Evolutionary conservation across 1,140 invertebrate genomes (phyloP), one percentile per base, ranked within the genome.

Genomic region (Schlechtendalia chinensis): DNA sequence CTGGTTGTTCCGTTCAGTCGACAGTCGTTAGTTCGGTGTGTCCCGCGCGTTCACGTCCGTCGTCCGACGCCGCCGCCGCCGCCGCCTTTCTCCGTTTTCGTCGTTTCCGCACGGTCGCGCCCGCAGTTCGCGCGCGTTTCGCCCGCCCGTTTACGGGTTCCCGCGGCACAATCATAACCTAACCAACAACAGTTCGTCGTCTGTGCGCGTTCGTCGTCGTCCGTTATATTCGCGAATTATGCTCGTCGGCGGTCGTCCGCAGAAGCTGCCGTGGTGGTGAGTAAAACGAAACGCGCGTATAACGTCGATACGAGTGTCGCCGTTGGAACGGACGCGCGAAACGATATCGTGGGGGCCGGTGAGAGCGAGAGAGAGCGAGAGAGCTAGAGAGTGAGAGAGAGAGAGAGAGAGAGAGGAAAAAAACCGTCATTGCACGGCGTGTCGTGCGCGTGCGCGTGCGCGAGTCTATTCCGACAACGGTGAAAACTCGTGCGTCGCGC

Each of bases 1-100:
- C 75, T 79, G 75, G 75, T 79, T 79, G 58, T 79, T 79, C 58
- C 29, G 75, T 58, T 79, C 75, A 79, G 75, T 79, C 75, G 50
- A 14, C 24, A 79, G 75, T 79, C 75, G 50, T 16, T 29, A 79
- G 75, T 27, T 8, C 75, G 75, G 22, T 63, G 75, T 22, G 75
- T 29, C 58, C n/a, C n/a, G 75, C 2, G 19, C 39, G 39, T 5
- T 27, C 22, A 47, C 75, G 75, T 77, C 12, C 39, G 39, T 11
- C 32, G 32, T 39, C 8, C 32, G 32, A 8, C 8, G 8, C 32
- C 3, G 32, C 32, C 32, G n/a, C n/a, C n/a, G n/a, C n/a, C n/a
- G n/a, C 1, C 16, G 22, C 58, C 75, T 61, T 79, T 79, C 72
- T 79, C 75, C 45, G 39, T 11, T 39, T n/a, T n/a, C n/a, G n/a